Conservation (phyloP, 2,797 vertebrate species). For the Chrosomus eos region DNA sequence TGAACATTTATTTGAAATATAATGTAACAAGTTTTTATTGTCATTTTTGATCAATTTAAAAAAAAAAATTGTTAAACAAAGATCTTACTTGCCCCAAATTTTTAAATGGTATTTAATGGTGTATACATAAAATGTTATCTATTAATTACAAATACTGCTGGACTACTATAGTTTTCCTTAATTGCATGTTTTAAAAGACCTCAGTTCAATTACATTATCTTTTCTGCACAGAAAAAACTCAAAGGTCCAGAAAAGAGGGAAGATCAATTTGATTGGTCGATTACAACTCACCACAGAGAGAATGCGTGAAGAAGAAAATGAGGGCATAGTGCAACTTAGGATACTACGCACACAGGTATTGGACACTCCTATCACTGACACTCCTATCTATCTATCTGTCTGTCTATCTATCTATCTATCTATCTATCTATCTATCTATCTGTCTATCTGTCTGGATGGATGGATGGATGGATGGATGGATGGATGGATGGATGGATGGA, state of each 20-base stretch:
- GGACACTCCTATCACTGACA: not conserved
- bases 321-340: constrained; percentile 94
- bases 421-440: no score
- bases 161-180: not conserved
- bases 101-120: not conserved
- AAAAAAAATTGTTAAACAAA: not conserved
- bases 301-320: constrained; percentile 96
- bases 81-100: not conserved
- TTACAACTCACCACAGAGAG: constrained; percentile 95
- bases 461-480: no score
- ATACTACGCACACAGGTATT: constrained; percentile 95
- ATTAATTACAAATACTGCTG: not conserved
- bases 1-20: not conserved
- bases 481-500: no score
- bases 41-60: not conserved
- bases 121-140: not conserved
- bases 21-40: not conserved
- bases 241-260: constrained; percentile 96
- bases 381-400: not conserved
- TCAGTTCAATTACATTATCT: not conserved
- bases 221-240: constrained; percentile 88
- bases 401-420: not conserved
- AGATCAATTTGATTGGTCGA: constrained; percentile 96
- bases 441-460: no score
- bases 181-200: not conserved